Percentiles rank a stretch among this genome's conserved stretches.
Evolutionary conservation across 2,797 vertebrate species (phyloP).

Genomic region (Myotis daubentonii): DNA sequence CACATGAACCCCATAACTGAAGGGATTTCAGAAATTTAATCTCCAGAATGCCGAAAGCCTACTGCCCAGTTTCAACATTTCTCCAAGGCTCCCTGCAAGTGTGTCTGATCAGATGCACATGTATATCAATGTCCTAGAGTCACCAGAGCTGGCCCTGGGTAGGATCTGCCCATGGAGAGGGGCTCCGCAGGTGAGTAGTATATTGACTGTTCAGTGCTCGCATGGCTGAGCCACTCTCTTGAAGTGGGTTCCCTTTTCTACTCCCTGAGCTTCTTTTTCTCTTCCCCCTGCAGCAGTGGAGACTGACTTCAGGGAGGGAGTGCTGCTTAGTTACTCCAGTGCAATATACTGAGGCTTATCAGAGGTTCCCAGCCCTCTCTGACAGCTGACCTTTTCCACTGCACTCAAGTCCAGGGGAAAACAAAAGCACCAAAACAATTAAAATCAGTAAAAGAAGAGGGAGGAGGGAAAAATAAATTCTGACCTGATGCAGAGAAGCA

Average conservation of each 20-base stretch:
- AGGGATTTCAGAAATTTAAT: neutral
- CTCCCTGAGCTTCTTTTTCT: neutral
- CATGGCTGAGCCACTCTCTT: slow-evolving; percentile 11
- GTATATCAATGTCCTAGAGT: neutral
- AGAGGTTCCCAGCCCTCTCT: slow-evolving; percentile 77
- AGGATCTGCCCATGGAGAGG: fast-evolving
- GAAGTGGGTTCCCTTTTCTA: neutral
- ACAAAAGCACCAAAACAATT: slow-evolving; percentile 80
- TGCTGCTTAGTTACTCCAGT: slow-evolving; percentile 78
- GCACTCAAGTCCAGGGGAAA: neutral
- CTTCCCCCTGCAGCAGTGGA: slow-evolving; percentile 20
- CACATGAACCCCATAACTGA: neutral
- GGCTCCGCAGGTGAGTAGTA: fast-evolving
- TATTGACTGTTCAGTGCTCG: neutral
- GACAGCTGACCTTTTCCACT: slow-evolving; percentile 84
- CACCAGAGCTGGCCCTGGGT: fast-evolving
- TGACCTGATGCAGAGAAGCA: neutral
- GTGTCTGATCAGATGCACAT: neutral
- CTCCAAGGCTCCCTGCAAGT: neutral
- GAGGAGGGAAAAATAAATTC: slow-evolving; percentile 46
- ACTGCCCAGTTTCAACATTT: neutral
- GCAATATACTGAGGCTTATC: slow-evolving; percentile 83
- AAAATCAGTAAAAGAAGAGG: slow-evolving; percentile 68
- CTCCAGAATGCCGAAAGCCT: neutral
- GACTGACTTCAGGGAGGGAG: slow-evolving; percentile 74